Percentiles rank a stretch among this genome's conserved stretches.
Conservation (phyloP, 30 jellyfish, hydroid and myxozoan genomes). For the Kudoa iwatai region DNA sequence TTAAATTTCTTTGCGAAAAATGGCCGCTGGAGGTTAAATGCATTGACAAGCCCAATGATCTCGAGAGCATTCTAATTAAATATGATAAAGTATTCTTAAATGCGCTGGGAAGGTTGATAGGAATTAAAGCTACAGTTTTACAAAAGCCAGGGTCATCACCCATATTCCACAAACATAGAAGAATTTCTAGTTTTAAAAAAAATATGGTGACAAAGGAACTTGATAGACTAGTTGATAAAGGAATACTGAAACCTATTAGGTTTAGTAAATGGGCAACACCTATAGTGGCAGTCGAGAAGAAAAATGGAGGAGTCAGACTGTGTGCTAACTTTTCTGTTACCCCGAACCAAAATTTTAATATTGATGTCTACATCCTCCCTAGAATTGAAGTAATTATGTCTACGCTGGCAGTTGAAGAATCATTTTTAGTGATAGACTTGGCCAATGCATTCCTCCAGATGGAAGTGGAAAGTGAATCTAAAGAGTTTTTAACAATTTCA, state of each 20-base stretch:
- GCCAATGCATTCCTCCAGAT: conserved; percentile 6
- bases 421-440: conserved; percentile 2
- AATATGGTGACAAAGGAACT: background rate
- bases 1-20: background rate
- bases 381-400: background rate
- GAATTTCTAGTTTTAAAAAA: background rate
- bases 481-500: conserved; percentile 4
- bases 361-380: background rate
- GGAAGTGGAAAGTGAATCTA: conserved; percentile 4
- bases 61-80: too few species aligned
- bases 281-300: background rate
- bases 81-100: too few species aligned
- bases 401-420: background rate
- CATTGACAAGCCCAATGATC: background rate
- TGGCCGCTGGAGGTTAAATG: background rate
- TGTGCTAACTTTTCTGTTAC: conserved; percentile 1
- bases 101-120: background rate
- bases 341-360: too few species aligned
- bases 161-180: background rate
- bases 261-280: background rate
- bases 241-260: background rate
- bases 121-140: background rate
- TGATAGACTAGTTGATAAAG: background rate
- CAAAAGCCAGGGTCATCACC: background rate
- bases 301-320: background rate